Evolutionary conservation across 2,113 vertebrate genomes (phyloP).

Genomic region (Siniperca chuatsi): DNA sequence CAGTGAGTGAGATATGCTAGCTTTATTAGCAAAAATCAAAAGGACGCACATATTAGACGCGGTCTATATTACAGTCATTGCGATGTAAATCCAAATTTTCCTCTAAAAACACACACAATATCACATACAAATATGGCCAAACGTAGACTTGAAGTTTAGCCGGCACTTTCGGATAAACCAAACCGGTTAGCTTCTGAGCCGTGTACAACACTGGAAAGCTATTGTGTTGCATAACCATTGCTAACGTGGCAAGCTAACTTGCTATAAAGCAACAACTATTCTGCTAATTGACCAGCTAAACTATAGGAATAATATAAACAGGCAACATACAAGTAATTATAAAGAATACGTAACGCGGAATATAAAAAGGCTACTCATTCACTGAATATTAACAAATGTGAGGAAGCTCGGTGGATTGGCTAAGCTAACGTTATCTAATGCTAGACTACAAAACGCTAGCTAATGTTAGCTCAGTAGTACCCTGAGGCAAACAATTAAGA

Average conservation of each 20-base stretch:
- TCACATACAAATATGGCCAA: not conserved
- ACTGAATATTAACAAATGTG: not conserved
- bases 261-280: not conserved
- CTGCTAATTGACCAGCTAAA: rapidly evolving
- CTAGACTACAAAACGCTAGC: constrained; percentile 1
- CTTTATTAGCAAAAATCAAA: not conserved
- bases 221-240: constrained; percentile 73
- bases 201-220: not conserved
- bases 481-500: constrained; percentile 34
- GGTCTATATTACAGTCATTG: rapidly evolving
- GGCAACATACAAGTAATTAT: rapidly evolving
- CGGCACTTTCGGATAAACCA: not conserved
- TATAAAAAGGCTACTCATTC: rapidly evolving
- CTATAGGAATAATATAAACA: rapidly evolving
- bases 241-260: constrained; percentile 58
- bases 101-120: not conserved
- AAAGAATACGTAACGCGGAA: rapidly evolving
- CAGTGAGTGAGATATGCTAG: not conserved
- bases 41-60: not conserved
- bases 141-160: rapidly evolving
- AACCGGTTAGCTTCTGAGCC: constrained; percentile 20
- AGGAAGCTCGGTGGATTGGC: not conserved
- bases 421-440: not conserved
- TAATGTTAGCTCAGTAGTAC: not conserved
- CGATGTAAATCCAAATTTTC: rapidly evolving